Evolutionary conservation across 2,113 vertebrate species (phyloP), one percentile per base, ranked within the genome.

Genomic region (Peromyscus maniculatus): DNA sequence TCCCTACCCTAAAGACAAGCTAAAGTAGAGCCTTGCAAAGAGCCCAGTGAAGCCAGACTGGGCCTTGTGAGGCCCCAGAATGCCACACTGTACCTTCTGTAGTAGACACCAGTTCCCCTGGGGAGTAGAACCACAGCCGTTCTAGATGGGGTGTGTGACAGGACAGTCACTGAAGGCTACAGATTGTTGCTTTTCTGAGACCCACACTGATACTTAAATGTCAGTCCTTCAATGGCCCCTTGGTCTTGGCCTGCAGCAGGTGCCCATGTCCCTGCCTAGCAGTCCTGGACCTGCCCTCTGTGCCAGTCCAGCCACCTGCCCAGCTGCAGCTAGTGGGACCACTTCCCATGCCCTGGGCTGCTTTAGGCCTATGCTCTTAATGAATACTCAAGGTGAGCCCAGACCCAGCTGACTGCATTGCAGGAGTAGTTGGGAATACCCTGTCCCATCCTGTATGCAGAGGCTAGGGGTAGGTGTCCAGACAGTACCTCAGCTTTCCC

Each of bases 71-170:
- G 78, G 16, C n/a, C 17, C 3, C 71, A 59, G 39, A 78, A 22
- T 46, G 33, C 49, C 55, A 9, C 6, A 4, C 78, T 55, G 9
- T 33, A 39, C n/a, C 26, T 71, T 49, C 46, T 74, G 39, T 36
- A 36, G 39, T 72, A 55, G 67, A 31, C 8, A 33, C 28, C 39
- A 24, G 49, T 33, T 55, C 1, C 2, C 17, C 82, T 43, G 31
- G 21, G 59, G 28, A 78, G 89, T 78, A 7, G n/a, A 2, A 62
- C 9, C 74, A 2, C 21, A 19, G 64, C 8, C 0, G 12, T 46
- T 7, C 3, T 13, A 57, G 0, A 11, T 21, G 31, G 74, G 69
- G 11, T 0, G 1, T 7, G 2, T 0, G 15, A 19, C 11, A 3
- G 8, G 33, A 57, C 43, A 83, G 36, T 39, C 82, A 43, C 13